Base-by-base conservation (phyloP, 1,140 invertebrate species). In the Drosophila virilis region DNA sequence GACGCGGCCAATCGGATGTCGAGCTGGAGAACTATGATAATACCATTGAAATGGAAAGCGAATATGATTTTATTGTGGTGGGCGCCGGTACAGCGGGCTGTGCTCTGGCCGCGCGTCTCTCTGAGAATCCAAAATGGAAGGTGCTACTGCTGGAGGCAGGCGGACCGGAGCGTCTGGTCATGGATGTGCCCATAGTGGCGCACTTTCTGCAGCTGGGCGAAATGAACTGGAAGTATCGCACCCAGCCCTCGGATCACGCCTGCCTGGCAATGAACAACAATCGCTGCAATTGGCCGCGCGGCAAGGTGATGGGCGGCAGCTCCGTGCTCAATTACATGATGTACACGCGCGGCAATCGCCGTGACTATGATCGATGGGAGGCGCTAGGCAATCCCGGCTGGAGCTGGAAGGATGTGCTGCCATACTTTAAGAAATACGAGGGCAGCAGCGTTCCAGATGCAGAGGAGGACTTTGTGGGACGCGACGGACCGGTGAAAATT, bases 311-410 rank as follows among this genome's bases (percentile, higher is more conserved):
- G 79, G 97, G 97, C 8, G 97, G 97, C 1, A 97, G 96, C 0
- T 97, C 96, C 48, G 96, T 96, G 0, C 92, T 98, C 0, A 98
- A 98, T 88, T 97, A 97, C 69, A 97, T 98, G 97, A 97, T 98
- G 43, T 97, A 98, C 75, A 96, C 97, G 0, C 13, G 98, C 78
- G 97, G 97, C 6, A 92, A 96, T 82, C 93, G 94, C 6, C 79
- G 88, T 8, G 96, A 98, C 86, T 98, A 96, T 80, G 95, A 98
- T 81, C 92, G 94, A 13, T 98, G 97, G 97, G 94, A 94, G 17
- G 80, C 83, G 1, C 91, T 96, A 84, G 97, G 97, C 0, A 97
- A 97, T 67, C 77, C 92, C 1, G 96, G 95, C 0, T 99, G 97
- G 98, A 95, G 95, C 10, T 98, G 95, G 93, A 93, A 96, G 12